Base-by-base conservation (phyloP, 2,888 invertebrate genomes). In the Acronicta psi region DNA sequence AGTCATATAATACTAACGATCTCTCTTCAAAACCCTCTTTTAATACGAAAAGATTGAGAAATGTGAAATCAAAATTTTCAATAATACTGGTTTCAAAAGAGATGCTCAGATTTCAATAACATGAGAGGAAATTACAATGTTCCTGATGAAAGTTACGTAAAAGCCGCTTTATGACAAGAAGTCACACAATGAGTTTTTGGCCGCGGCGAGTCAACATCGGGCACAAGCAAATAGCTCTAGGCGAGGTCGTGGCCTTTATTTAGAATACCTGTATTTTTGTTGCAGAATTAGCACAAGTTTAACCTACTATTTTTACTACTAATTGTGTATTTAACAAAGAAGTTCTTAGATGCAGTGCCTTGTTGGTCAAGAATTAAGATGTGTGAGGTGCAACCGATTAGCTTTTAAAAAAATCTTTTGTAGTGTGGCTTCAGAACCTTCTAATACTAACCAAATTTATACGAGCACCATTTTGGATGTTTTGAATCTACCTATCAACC, bases 111-210 rank as follows among this genome's bases (percentile, higher is more conserved):
- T 87, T 67, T 85, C 84, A 86, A 88, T 87, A 83, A 80, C 81
- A 84, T 77, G 78, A 74, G 79, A 80, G 82, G 82, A 86, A 89
- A 88, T 90, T 87, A 89, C 84, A 86, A 82, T 79, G 81, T 79
- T 80, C 76, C 75, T 73, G 77, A 79, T 80, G 77, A 83, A 84
- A 88, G 69, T 88, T 80, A 83, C 84, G 83, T 81, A 78, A 77
- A 86, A 80, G 80, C 79, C 74, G 84, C 77, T 88, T 86, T 88
- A 82, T 88, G 86, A 84, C 88, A 87, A 88, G 88, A 87, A 86
- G 86, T 85, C 82, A 81, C 86, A 91, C 91, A 92, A 91, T 92
- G 89, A 88, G 89, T 87, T 92, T 91, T 90, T 86, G 88, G 89
- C 81, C 85, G 84, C 85, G 75, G 84, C 80, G 76, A 86, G 87